These are phyloP conservation scores for Chrysopilus asiliformis DNA, from an alignment of 2,888 invertebrate species.

Conservation along the genomic window DNA sequence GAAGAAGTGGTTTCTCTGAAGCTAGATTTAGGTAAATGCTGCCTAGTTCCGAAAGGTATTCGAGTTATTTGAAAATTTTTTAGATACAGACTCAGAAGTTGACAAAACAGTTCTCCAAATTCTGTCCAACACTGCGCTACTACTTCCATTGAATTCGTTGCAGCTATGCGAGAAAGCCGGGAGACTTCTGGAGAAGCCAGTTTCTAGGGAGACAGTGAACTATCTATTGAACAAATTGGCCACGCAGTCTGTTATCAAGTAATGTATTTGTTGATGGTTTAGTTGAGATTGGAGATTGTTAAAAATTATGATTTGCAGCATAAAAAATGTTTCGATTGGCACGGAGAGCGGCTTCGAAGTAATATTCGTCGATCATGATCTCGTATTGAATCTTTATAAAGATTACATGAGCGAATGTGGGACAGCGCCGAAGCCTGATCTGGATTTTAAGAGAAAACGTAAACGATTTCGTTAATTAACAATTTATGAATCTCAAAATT, in stretches of 20 bases:
- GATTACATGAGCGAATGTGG: slow-evolving; percentile 32
- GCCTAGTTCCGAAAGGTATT: too few relatives aligned
- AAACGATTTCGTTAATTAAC: slow-evolving; percentile 16
- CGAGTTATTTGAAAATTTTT: slow-evolving; percentile 23
- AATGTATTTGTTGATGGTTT: background rate
- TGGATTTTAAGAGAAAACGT: slow-evolving; percentile 37
- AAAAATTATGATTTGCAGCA: slow-evolving; percentile 19
- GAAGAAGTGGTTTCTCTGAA: slow-evolving; percentile 16
- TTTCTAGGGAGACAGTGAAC: slow-evolving; percentile 49
- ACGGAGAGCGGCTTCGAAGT: slow-evolving; percentile 33
- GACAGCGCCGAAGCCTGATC: slow-evolving; percentile 28
- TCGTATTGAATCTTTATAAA: slow-evolving; percentile 28
- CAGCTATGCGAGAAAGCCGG: slow-evolving; percentile 45
- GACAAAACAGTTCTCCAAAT: slow-evolving; percentile 51
- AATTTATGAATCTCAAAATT: background rate
- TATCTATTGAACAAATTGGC: slow-evolving; percentile 66
- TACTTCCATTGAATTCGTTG: slow-evolving; percentile 55
- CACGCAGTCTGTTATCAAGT: slow-evolving; percentile 39
- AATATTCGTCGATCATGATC: slow-evolving; percentile 28
- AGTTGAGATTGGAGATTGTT: background rate
- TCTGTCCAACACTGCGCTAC: slow-evolving; percentile 53
- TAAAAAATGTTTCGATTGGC: slow-evolving; percentile 32
- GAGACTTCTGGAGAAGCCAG: slow-evolving; percentile 38
- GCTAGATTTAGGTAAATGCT: slow-evolving; percentile 16
- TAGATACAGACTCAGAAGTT: slow-evolving; percentile 42